A percentile compares a stretch with the other conserved stretches of the same genome.
Evolutionary conservation across 2,797 vertebrate species (phyloP).

Genomic region (Rhincodon typus): DNA sequence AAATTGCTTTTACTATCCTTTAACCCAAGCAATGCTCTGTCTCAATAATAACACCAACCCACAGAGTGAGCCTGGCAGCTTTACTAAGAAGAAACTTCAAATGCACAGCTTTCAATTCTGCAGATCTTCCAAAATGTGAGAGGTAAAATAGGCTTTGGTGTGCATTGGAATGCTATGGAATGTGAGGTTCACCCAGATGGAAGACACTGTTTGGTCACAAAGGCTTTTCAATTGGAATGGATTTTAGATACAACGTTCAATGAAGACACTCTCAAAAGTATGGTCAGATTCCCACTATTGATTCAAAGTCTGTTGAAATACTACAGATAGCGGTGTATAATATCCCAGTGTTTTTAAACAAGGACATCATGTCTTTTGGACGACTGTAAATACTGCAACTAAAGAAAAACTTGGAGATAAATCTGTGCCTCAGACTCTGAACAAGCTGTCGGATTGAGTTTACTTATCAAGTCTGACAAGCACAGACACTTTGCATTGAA

Average conservation of each 20-base stretch:
- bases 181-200: neutral
- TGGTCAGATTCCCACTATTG: neutral
- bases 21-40: neutral
- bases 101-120: neutral
- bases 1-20: neutral
- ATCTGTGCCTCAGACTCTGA: neutral
- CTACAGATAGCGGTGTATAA: neutral
- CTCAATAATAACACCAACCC: neutral
- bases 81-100: neutral
- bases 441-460: too few relatives aligned
- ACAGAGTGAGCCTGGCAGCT: neutral
- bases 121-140: neutral
- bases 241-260: neutral
- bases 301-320: neutral
- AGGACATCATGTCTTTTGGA: neutral
- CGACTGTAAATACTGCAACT: neutral
- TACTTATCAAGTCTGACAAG: neutral
- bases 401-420: constrained; percentile 14
- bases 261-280: neutral
- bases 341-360: neutral
- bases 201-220: neutral
- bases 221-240: neutral
- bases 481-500: neutral
- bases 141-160: neutral
- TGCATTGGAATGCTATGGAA: neutral